A percentile compares a stretch with the other conserved stretches of the same genome.
Conservation (phyloP, 2,113 vertebrate species). For the Nycticorax nycticorax region DNA sequence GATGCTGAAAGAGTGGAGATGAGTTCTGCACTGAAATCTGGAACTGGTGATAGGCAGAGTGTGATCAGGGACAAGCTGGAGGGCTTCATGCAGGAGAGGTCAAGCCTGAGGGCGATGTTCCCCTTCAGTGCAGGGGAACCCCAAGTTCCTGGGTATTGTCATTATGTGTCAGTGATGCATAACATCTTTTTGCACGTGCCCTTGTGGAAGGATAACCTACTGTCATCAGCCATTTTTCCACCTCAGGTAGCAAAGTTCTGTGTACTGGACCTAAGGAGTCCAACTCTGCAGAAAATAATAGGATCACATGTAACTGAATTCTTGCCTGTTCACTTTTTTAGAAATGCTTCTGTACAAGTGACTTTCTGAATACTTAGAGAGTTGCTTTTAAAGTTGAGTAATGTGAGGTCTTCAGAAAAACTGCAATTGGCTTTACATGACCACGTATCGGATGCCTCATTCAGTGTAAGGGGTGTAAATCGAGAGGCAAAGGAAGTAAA, state of each 20-base stretch:
- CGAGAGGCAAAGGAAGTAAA: neutral
- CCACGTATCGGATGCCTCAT: neutral
- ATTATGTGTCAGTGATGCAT: neutral
- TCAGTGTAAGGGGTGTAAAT: neutral
- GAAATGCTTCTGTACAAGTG: neutral
- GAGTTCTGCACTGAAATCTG: neutral
- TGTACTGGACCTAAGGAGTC: neutral
- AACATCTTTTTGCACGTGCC: neutral
- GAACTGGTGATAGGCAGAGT: neutral
- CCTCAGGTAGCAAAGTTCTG: neutral
- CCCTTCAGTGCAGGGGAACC: neutral
- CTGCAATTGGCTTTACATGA: neutral
- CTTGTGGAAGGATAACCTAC: accelerated
- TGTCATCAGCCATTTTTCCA: neutral
- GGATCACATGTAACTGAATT: neutral
- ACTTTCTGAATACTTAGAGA: neutral
- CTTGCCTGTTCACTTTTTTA: neutral
- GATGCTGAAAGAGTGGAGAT: neutral
- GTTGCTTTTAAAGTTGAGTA: neutral
- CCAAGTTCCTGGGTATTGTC: neutral
- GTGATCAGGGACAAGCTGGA: neutral
- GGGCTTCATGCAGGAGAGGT: neutral
- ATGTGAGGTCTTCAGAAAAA: neutral
- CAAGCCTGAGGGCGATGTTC: neutral
- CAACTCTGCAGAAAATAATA: neutral